These are phyloP conservation scores for Taeniopygia guttata DNA, from an alignment of 2,797 vertebrate species.

Conservation along the genomic window DNA sequence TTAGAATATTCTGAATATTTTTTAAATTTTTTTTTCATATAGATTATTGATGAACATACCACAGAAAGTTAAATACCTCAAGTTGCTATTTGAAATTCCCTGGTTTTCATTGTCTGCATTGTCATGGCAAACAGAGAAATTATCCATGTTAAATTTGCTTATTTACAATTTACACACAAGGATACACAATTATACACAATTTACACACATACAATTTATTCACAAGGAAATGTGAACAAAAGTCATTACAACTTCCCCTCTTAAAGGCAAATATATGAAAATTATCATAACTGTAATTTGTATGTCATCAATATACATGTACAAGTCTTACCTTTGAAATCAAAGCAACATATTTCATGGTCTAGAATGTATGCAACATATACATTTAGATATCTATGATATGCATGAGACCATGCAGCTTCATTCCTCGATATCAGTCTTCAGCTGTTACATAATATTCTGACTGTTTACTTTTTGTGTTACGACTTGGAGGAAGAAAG, in stretches of 20 bases:
- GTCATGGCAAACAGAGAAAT: not conserved
- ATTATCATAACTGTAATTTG: fast-evolving
- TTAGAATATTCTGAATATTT: not conserved
- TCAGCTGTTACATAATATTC: not conserved
- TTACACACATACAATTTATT: not conserved
- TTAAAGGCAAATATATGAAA: not conserved
- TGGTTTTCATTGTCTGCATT: not conserved
- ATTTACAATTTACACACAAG: no score
- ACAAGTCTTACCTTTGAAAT: not conserved
- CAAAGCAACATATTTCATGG: not conserved
- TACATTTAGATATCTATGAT: not conserved
- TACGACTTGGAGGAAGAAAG: not conserved
- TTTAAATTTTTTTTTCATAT: not conserved
- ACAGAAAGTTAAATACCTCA: not conserved
- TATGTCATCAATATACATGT: not conserved
- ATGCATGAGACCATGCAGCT: not conserved
- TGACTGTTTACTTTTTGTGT: not conserved
- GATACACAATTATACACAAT: no score
- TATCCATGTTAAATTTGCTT: not conserved
- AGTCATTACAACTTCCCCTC: not conserved
- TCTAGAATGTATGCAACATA: not conserved
- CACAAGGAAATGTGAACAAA: not conserved
- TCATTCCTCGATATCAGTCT: not conserved
- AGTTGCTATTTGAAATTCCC: not conserved
- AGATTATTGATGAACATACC: not conserved